Conservation (phyloP, 2,113 vertebrate genomes). For the Rhinoptilus africanus region DNA sequence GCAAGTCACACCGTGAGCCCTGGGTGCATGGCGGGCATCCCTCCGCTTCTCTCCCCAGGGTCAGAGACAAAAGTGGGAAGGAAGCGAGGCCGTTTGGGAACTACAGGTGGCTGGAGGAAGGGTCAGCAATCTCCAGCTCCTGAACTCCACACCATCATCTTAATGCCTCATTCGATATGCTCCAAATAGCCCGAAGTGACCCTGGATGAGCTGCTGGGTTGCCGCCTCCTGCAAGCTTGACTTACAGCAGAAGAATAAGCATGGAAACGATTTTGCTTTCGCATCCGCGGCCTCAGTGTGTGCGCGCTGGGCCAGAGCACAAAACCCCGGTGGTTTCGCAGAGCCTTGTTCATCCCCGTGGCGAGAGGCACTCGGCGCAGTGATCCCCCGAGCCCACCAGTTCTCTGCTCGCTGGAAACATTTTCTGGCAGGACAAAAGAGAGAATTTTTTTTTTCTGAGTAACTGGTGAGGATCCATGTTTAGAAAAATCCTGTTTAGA, state of each 20-base stretch:
- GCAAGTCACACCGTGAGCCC: background rate
- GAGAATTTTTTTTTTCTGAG: background rate
- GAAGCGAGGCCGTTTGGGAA: accelerated
- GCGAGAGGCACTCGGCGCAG: background rate
- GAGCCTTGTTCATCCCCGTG: background rate
- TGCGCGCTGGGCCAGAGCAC: background rate
- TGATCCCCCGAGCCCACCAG: background rate
- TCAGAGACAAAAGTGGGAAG: background rate
- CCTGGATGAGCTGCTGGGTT: background rate
- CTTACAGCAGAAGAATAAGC: background rate
- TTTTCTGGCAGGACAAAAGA: background rate
- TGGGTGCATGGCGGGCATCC: background rate
- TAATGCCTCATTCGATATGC: accelerated
- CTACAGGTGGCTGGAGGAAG: background rate
- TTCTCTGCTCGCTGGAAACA: background rate
- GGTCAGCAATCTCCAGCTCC: background rate
- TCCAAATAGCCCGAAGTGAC: accelerated
- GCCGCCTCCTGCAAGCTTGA: background rate
- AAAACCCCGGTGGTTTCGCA: background rate
- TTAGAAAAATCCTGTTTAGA: background rate
- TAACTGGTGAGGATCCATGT: background rate
- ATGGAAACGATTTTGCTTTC: background rate
- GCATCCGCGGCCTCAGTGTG: background rate
- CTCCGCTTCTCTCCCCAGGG: accelerated
- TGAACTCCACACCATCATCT: background rate